Percentiles rank a stretch among this genome's conserved stretches.
phyloP scores from a whole-genome alignment of 2,113 vertebrate species.

The Ceyx melanurus region DNA sequence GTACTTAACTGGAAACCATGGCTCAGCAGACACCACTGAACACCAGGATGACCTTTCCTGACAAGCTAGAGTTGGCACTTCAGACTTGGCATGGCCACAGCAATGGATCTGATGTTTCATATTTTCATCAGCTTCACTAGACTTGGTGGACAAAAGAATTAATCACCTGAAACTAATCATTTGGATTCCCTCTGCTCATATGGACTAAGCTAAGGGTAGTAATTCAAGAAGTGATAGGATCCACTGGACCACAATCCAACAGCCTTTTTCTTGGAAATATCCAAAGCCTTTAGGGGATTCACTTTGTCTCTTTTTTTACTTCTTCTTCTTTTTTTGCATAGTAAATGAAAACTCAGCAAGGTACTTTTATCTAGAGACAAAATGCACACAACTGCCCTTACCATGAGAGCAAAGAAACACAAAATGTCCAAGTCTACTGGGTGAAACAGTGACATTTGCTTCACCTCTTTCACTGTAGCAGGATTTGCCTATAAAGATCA shows the following conservation, averaged over 20 bases:
- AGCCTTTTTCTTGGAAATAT: background rate
- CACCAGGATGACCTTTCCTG: background rate
- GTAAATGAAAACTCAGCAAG: background rate
- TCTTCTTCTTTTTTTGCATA: background rate
- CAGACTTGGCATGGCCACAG: background rate
- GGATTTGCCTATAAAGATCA: background rate
- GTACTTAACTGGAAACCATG: accelerated
- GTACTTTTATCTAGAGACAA: background rate
- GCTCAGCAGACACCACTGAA: background rate
- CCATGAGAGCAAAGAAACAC: background rate
- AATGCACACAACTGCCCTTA: background rate
- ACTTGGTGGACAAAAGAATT: background rate
- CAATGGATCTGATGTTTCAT: background rate
- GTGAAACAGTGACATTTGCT: background rate
- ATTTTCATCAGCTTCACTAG: background rate
- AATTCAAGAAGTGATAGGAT: background rate
- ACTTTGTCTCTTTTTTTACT: background rate
- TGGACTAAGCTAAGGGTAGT: background rate
- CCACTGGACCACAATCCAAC: background rate
- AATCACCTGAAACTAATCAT: background rate
- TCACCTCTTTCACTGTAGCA: background rate
- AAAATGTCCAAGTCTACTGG: background rate
- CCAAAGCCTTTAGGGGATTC: background rate
- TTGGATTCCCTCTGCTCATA: background rate
- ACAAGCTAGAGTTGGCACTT: background rate